These are phyloP conservation scores for Nemopilema nomurai DNA, from an alignment of 30 jellyfish, hydroid and myxozoan genomes.

Conservation along the genomic window DNA sequence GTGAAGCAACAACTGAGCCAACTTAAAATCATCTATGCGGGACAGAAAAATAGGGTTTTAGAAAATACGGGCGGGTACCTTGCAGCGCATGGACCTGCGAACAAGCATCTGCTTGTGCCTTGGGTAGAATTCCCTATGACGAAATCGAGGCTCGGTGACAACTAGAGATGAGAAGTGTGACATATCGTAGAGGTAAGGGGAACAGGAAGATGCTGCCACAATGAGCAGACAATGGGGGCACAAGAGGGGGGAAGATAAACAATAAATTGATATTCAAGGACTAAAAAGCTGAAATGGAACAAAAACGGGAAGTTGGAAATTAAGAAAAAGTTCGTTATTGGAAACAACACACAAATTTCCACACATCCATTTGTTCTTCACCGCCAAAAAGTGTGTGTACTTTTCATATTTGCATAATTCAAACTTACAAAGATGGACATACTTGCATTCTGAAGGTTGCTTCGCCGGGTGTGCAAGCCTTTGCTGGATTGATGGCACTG, in stretches of 20 bases:
- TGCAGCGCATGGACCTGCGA: slow-evolving; percentile 91
- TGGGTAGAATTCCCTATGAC: slow-evolving; percentile 73
- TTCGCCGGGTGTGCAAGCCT: slow-evolving; percentile 58
- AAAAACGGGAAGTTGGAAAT: no score
- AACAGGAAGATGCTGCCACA: not conserved
- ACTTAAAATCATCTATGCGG: no score
- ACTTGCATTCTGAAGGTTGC: slow-evolving; percentile 51
- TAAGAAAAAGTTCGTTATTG: no score
- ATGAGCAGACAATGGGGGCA: not conserved
- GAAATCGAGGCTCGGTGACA: no score
- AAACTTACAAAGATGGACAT: not conserved
- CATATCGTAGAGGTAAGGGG: not conserved
- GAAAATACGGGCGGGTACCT: slow-evolving; percentile 15
- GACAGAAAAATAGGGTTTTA: no score
- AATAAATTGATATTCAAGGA: no score
- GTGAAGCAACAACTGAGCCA: no score
- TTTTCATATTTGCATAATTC: not conserved
- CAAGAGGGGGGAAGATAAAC: not conserved
- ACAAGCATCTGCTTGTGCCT: slow-evolving; percentile 88
- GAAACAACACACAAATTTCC: no score
- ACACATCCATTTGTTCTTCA: no score
- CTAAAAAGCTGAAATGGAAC: no score
- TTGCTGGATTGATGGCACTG: slow-evolving; percentile 71
- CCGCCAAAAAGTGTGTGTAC: not conserved
- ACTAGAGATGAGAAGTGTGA: not conserved